A percentile compares a stretch with the other conserved stretches of the same genome.
These are phyloP conservation scores for Calosoma granatense DNA, from an alignment of 1,140 invertebrate species.

Conservation along the genomic window DNA sequence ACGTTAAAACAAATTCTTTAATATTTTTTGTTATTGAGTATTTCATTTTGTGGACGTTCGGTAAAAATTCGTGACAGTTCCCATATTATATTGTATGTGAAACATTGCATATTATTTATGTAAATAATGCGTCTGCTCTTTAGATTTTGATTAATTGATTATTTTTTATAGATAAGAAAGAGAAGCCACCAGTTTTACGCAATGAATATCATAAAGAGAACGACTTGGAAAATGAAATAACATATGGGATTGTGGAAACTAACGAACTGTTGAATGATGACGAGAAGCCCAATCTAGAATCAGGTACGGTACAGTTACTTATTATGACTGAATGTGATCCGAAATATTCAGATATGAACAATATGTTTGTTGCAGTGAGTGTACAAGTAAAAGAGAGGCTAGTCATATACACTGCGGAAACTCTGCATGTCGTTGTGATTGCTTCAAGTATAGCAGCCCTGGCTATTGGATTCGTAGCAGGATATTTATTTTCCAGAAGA, in stretches of 20 bases:
- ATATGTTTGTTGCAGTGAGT: neutral
- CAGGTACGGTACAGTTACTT: slow-evolving; percentile 14
- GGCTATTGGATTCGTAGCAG: slow-evolving; percentile 70
- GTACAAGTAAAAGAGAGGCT: slow-evolving; percentile 43
- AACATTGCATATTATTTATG: too few relatives aligned
- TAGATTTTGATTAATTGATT: too few relatives aligned
- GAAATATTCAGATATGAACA: too few relatives aligned
- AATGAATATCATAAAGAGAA: slow-evolving; percentile 12
- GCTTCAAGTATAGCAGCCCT: slow-evolving; percentile 68
- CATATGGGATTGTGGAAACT: slow-evolving; percentile 13
- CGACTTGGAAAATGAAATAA: slow-evolving; percentile 16
- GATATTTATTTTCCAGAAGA: slow-evolving; percentile 70
- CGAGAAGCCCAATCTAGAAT: slow-evolving; percentile 18
- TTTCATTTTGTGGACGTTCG: too few relatives aligned
- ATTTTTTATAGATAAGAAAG: slow-evolving; percentile 6
- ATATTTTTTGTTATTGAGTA: too few relatives aligned
- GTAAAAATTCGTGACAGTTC: too few relatives aligned
- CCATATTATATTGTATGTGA: too few relatives aligned
- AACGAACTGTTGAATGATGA: slow-evolving; percentile 14
- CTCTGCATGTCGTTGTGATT: slow-evolving; percentile 64
- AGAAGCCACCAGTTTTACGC: neutral
- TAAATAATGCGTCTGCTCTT: too few relatives aligned
- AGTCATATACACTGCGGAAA: slow-evolving; percentile 68
- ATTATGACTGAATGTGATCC: too few relatives aligned
- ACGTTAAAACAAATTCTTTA: too few relatives aligned